A percentile compares a stretch with the other conserved stretches of the same genome.
These are phyloP conservation scores for Dioctria linearis DNA, from an alignment of 2,888 invertebrate genomes.

Conservation along the genomic window DNA sequence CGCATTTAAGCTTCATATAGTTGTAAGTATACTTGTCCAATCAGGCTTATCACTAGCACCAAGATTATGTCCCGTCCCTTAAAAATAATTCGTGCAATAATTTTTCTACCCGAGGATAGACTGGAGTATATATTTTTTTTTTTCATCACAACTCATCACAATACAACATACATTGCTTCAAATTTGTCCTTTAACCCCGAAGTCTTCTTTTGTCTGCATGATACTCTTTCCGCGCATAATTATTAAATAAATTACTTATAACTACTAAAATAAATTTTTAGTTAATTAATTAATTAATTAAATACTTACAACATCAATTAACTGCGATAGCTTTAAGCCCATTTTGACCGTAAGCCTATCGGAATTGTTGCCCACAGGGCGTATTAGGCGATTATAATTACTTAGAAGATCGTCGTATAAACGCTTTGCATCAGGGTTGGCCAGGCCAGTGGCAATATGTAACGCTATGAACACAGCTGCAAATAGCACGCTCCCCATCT, in stretches of 20 bases:
- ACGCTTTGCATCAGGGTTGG: slow-evolving; percentile 94
- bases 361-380: slow-evolving; percentile 95
- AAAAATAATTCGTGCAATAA: no score
- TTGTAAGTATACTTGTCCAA: no score
- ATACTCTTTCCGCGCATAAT: no score
- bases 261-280: slow-evolving; percentile 18
- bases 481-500: slow-evolving; percentile 84
- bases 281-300: background rate
- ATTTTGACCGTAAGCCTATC: slow-evolving; percentile 96
- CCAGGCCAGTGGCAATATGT: slow-evolving; percentile 83
- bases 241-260: background rate
- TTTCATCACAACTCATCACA: no score
- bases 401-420: slow-evolving; percentile 95
- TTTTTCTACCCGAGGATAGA: no score
- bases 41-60: no score
- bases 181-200: no score
- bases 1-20: no score
- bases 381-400: slow-evolving; percentile 95
- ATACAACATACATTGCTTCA: no score
- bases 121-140: no score
- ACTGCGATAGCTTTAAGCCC: slow-evolving; percentile 91
- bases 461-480: slow-evolving; percentile 82
- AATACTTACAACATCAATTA: slow-evolving; percentile 91
- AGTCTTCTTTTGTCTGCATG: no score
- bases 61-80: no score